A percentile compares a stretch with the other conserved stretches of the same genome.
Evolutionary conservation across 1,140 invertebrate genomes (phyloP).

Genomic region (Phocides pigmalion): DNA sequence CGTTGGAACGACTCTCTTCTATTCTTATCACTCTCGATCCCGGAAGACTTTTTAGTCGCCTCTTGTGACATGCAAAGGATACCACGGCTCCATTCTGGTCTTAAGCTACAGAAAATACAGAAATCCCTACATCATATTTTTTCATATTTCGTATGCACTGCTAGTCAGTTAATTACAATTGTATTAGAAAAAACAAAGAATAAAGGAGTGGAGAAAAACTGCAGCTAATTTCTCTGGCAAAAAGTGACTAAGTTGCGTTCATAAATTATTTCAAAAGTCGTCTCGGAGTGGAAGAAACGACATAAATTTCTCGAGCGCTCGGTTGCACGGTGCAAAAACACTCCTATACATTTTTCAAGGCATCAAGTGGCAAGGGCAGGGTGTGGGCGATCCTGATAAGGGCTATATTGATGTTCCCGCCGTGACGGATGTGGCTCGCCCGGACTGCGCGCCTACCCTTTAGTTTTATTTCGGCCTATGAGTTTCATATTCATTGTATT

Average conservation of each 20-base stretch:
- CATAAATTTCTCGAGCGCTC: constrained; percentile 8
- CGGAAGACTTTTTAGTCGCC: too few relatives aligned
- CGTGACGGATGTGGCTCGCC: constrained; percentile 16
- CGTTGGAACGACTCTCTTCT: too few relatives aligned
- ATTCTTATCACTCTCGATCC: too few relatives aligned
- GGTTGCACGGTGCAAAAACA: constrained; percentile 25
- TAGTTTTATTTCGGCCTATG: background rate
- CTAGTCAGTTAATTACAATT: too few relatives aligned
- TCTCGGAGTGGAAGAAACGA: constrained; percentile 18
- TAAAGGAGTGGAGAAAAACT: background rate
- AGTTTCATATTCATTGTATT: too few relatives aligned
- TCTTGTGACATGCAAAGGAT: too few relatives aligned
- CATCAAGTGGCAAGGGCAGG: constrained; percentile 14
- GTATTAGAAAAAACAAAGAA: too few relatives aligned
- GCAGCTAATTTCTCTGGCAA: background rate
- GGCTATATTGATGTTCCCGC: constrained; percentile 22
- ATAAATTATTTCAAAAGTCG: constrained; percentile 10
- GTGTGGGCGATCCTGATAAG: constrained; percentile 30
- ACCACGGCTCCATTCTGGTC: too few relatives aligned
- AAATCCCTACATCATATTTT: too few relatives aligned
- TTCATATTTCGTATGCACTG: too few relatives aligned
- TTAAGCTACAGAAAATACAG: too few relatives aligned
- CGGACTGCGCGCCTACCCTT: background rate
- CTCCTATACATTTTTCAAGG: constrained; percentile 26
- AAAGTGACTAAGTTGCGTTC: constrained; percentile 1